Evolutionary conservation across 1,140 invertebrate genomes (phyloP).

Genomic region (Nomia melanderi): DNA sequence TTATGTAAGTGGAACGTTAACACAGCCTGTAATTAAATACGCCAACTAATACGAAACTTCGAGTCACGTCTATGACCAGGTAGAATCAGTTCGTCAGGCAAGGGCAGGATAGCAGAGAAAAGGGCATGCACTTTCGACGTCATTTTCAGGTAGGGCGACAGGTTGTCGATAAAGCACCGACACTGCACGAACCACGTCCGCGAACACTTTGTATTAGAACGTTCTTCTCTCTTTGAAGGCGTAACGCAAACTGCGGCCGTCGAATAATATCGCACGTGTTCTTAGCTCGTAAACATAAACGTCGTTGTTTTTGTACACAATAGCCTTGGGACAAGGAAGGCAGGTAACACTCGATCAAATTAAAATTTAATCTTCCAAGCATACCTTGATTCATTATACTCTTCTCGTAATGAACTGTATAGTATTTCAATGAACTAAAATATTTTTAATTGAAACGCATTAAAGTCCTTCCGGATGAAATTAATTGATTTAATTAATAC

Average conservation of each 20-base stretch:
- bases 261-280: background rate
- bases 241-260: background rate
- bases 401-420: too few species aligned
- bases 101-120: conserved; percentile 46
- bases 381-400: too few species aligned
- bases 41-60: conserved; percentile 19
- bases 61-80: conserved; percentile 2
- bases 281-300: background rate
- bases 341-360: background rate
- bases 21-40: background rate
- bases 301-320: background rate
- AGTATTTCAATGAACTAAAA: too few species aligned
- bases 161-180: conserved; percentile 61
- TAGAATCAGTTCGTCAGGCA: conserved; percentile 25
- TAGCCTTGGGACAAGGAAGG: too few species aligned
- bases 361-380: background rate
- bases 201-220: conserved; percentile 48
- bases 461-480: too few species aligned
- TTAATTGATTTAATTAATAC: too few species aligned
- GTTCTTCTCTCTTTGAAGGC: conserved; percentile 6
- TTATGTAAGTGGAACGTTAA: background rate
- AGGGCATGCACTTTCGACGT: conserved; percentile 55
- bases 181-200: conserved; percentile 40
- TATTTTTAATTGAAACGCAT: too few species aligned
- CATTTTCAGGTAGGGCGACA: conserved; percentile 45